These are phyloP conservation scores for Drosophila bunnanda DNA, from an alignment of 2,888 invertebrate genomes.

Conservation along the genomic window DNA sequence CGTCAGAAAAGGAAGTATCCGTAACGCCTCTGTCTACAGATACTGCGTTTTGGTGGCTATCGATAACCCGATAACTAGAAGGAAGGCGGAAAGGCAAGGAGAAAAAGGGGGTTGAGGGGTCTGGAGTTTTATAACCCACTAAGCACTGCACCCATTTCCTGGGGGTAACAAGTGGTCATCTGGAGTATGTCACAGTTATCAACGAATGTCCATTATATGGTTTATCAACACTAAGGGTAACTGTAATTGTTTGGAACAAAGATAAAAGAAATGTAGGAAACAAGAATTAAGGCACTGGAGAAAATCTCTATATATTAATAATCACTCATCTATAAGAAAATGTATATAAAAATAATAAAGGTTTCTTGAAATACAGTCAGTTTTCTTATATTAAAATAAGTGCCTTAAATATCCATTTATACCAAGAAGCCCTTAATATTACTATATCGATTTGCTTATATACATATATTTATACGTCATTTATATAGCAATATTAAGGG, in stretches of 20 bases:
- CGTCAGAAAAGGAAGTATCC: slow-evolving; percentile 61
- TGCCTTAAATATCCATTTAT: no score
- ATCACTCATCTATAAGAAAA: no score
- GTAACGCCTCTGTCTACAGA: slow-evolving; percentile 44
- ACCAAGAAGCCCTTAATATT: no score
- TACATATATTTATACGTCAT: no score
- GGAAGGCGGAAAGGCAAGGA: not conserved
- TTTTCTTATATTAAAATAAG: no score
- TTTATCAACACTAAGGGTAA: slow-evolving; percentile 19
- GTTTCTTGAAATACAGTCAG: not conserved
- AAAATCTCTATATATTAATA: no score
- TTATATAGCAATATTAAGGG: not conserved
- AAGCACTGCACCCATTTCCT: not conserved
- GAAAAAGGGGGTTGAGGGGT: not conserved
- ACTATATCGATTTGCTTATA: no score
- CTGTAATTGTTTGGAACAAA: slow-evolving; percentile 9
- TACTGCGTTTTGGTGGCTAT: slow-evolving; percentile 2
- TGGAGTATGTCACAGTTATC: slow-evolving; percentile 16
- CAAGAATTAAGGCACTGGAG: not conserved
- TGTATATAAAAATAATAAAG: no score
- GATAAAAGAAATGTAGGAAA: slow-evolving; percentile 2
- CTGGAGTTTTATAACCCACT: slow-evolving; percentile 24
- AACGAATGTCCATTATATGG: slow-evolving; percentile 17
- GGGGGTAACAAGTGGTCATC: slow-evolving; percentile 27
- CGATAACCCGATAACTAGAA: slow-evolving; percentile 5